A percentile compares a stretch with the other conserved stretches of the same genome.
phyloP scores from a whole-genome alignment of 2,797 vertebrate genomes.

The Lacerta bilineata region DNA sequence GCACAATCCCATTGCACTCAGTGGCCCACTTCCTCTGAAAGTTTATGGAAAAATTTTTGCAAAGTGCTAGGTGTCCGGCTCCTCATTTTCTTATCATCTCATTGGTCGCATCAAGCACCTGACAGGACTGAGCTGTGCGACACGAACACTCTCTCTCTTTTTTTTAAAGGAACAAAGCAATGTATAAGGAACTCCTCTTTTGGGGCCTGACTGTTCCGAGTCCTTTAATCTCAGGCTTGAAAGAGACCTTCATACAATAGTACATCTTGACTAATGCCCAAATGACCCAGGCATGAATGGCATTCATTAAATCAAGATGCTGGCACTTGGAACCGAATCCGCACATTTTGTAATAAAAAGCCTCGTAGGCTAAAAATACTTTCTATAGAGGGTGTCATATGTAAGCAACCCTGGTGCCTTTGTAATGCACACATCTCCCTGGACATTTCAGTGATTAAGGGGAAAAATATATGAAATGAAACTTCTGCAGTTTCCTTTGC shows the following conservation, averaged over 20 bases:
- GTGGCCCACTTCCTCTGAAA: not conserved
- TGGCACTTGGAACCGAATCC: conserved; percentile 47
- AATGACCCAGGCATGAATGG: conserved; percentile 50
- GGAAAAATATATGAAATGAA: conserved; percentile 52
- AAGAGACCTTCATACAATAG: conserved; percentile 37
- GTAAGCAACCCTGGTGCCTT: conserved; percentile 49
- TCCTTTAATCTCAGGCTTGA: conserved; percentile 27
- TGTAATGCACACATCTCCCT: not conserved
- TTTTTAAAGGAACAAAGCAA: conserved; percentile 32
- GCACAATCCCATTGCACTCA: not conserved
- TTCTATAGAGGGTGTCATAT: conserved; percentile 44
- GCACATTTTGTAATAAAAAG: conserved; percentile 31
- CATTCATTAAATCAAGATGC: conserved; percentile 57
- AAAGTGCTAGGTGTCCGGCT: not conserved
- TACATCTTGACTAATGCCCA: conserved; percentile 30
- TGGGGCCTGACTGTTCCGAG: not conserved
- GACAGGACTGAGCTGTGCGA: not conserved
- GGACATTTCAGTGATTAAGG: conserved; percentile 63
- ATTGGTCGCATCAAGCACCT: not conserved
- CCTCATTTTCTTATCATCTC: not conserved
- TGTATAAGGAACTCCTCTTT: not conserved
- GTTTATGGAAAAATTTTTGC: not conserved
- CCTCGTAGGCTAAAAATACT: conserved; percentile 45
- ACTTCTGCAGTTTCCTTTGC: conserved; percentile 60
- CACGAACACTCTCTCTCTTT: not conserved